Base-by-base conservation (phyloP, 2,888 invertebrate species). In the Mimachlamys varia region DNA sequence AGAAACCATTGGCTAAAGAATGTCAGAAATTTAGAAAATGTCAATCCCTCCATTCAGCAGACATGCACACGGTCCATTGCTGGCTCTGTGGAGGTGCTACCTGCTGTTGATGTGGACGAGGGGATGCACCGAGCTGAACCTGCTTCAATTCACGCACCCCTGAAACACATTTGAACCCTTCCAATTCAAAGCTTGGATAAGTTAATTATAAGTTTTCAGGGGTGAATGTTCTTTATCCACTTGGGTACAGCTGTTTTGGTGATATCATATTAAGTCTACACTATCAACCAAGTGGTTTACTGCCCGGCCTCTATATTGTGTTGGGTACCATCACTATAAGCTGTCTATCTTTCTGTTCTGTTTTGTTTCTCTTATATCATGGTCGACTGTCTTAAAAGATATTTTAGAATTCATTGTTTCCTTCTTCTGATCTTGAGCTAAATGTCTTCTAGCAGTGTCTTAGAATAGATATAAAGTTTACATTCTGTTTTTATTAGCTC, bases 1-100 rank as follows among this genome's bases (percentile, higher is more conserved):
- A 76, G 76, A 33, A 76, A 76, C 33, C 27, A 76, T 76, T 76
- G 27, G 76, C 15, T 76, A 33, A 76, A 76, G 76, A 76, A 76
- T 76, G 76, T 76, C 27, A 76, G 76, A 76, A 27, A 76, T 76
- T 76, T 27, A 76, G 76, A 76, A 76, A 76, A 76, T 76, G 76
- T 76, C 76, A 58, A 58, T 58, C 58, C 27, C 76, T 76, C 27
- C 62, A n/a, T 7, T 62, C 62, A 62, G 62, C 76, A 76, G 76
- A 76, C 76, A 58, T 58, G 58, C 58, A 58, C 58, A 76, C 33
- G 33, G 76, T 76, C 22, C 53, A 53, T 10, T 53, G 53, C 27
- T 76, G 76, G 76, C 76, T 22, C 76, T 3, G 44, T 44, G 7
- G 76, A 76, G 76, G 76, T 76, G 76, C 58, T 58, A 58, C 58